These are phyloP conservation scores for Stegodyphus mimosarum DNA, from an alignment of 1,140 invertebrate species.

Conservation along the genomic window DNA sequence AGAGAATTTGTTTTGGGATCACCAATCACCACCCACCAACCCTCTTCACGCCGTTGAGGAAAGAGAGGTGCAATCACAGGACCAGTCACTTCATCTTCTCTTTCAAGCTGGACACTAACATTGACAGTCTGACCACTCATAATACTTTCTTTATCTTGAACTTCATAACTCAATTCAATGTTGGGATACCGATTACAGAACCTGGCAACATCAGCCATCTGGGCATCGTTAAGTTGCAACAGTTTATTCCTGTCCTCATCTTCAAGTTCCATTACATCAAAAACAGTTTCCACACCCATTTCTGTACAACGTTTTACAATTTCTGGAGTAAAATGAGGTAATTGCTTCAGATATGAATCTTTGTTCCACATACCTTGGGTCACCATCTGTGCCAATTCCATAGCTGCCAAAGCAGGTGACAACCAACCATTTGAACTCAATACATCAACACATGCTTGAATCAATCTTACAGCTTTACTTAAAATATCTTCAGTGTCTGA, in stretches of 20 bases:
- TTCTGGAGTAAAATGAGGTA: constrained; percentile 93
- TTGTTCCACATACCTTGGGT: constrained; percentile 99
- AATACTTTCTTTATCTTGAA: constrained; percentile 83
- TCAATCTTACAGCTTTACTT: constrained; percentile 82
- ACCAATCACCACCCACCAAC: constrained; percentile 99
- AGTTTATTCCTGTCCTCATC: constrained; percentile 90
- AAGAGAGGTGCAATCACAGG: constrained; percentile 98
- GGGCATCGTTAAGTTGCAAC: constrained; percentile 82
- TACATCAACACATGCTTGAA: constrained; percentile 99
- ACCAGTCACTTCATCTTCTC: constrained; percentile 96
- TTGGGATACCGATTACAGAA: constrained; percentile 99
- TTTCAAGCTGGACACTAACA: constrained; percentile 90
- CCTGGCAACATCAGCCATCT: constrained; percentile 96
- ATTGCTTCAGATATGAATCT: constrained; percentile 95
- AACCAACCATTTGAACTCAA: constrained; percentile 98
- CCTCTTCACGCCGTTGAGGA: constrained; percentile 98
- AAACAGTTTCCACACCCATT: constrained; percentile 94
- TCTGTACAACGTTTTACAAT: constrained; percentile 92
- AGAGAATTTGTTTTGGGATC: constrained; percentile 94
- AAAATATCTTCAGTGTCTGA: constrained; percentile 94
- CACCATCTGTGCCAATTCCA: constrained; percentile 99
- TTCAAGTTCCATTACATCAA: constrained; percentile 98
- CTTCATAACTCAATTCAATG: constrained; percentile 95
- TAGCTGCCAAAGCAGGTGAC: constrained; percentile 95
- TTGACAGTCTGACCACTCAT: constrained; percentile 84